Conservation (phyloP, 2,113 vertebrate genomes). For the Cygnus buccinator region DNA sequence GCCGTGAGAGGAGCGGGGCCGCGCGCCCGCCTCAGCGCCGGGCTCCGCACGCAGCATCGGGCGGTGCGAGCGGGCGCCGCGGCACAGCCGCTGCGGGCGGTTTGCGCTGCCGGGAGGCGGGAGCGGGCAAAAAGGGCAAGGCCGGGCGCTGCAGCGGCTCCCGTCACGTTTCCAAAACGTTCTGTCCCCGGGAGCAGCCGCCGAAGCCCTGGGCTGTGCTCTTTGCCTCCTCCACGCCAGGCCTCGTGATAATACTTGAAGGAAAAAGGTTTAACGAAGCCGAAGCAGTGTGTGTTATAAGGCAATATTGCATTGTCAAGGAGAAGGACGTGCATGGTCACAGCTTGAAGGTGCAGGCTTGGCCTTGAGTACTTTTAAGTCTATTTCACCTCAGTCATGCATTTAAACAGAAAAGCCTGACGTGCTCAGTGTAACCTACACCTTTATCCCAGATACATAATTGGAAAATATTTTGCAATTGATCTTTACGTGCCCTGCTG, state of each 20-base stretch:
- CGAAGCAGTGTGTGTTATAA: rapidly evolving
- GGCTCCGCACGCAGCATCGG: too few relatives aligned
- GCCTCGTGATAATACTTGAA: too few relatives aligned
- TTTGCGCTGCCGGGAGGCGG: neutral
- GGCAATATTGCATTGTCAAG: rapidly evolving
- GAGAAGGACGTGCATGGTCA: neutral
- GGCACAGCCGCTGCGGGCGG: neutral
- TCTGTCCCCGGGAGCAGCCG: too few relatives aligned
- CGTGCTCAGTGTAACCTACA: rapidly evolving
- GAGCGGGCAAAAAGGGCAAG: neutral
- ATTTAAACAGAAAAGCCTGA: neutral
- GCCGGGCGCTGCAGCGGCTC: neutral
- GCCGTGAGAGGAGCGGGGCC: too few relatives aligned
- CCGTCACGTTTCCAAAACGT: too few relatives aligned
- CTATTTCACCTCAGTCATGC: neutral
- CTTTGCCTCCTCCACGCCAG: too few relatives aligned
- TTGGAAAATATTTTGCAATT: rapidly evolving
- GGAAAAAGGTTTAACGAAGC: neutral
- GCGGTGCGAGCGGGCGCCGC: too few relatives aligned
- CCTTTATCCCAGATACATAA: rapidly evolving
- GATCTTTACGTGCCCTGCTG: rapidly evolving
- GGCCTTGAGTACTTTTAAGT: too few relatives aligned
- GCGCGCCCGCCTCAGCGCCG: too few relatives aligned
- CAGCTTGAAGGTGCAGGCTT: neutral
- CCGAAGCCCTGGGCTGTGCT: too few relatives aligned